Percentiles rank a stretch among this genome's conserved stretches.
Conservation (phyloP, 2,797 vertebrate species). For the Trematocara caparti region DNA sequence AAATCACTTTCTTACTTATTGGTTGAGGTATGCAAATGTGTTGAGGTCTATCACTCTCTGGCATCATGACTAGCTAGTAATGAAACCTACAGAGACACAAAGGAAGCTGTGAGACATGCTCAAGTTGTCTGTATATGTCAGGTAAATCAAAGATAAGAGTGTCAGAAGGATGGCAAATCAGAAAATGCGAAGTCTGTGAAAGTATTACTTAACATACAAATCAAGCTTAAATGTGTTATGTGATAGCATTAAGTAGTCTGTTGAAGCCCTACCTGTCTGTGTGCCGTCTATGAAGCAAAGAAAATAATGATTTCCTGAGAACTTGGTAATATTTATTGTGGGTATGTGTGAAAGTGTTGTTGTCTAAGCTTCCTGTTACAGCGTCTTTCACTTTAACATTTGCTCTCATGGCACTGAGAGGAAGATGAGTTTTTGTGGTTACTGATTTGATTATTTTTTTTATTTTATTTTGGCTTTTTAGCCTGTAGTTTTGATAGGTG, state of each 20-base stretch:
- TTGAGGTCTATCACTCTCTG: neutral
- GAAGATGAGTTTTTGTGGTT: neutral
- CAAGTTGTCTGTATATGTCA: neutral
- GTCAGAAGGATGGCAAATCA: neutral
- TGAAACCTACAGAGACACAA: neutral
- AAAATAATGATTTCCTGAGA: neutral
- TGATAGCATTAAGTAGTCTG: neutral
- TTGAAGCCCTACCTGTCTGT: neutral
- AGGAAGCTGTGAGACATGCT: rapidly evolving
- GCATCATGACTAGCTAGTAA: neutral
- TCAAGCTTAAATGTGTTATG: neutral
- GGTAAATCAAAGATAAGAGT: neutral
- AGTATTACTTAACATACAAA: neutral
- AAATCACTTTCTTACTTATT: neutral
- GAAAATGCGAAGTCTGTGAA: rapidly evolving
- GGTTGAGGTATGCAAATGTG: neutral
- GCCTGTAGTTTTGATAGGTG: neutral
- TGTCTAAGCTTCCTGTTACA: neutral
- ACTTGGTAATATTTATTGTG: neutral
- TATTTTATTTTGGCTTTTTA: neutral
- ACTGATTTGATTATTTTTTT: rapidly evolving
- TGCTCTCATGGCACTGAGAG: neutral
- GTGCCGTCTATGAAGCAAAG: neutral
- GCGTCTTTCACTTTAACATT: neutral
- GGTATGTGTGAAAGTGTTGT: neutral